Evolutionary conservation across 2,113 vertebrate species (phyloP).

Genomic region (Dendrocopos noguchii): DNA sequence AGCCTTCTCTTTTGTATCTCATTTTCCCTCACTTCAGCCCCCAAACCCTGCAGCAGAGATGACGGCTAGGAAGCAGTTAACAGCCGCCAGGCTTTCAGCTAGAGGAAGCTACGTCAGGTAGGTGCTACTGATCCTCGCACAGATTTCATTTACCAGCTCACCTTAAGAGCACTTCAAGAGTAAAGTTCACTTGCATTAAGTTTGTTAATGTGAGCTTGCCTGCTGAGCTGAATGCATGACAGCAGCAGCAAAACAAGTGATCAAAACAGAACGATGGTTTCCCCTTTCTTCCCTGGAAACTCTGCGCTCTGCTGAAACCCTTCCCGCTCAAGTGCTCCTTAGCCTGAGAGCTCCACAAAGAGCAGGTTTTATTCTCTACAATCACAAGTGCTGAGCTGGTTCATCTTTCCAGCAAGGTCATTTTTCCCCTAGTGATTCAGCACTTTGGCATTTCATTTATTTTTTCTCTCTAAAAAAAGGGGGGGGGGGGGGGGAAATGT

Average conservation of each 20-base stretch:
- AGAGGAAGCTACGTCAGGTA: background rate
- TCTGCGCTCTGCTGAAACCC: background rate
- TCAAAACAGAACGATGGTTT: background rate
- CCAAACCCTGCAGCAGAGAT: background rate
- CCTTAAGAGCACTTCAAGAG: background rate
- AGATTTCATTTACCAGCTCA: background rate
- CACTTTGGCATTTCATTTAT: background rate
- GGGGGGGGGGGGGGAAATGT: background rate
- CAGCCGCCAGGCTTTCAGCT: background rate
- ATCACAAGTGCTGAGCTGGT: background rate
- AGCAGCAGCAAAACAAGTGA: background rate
- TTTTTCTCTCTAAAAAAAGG: background rate
- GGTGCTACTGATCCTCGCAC: background rate
- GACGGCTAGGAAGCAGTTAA: background rate
- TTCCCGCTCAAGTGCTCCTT: background rate
- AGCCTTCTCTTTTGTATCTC: background rate
- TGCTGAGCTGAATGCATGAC: background rate
- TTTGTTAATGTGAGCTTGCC: background rate
- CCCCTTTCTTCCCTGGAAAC: background rate
- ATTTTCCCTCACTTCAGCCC: background rate
- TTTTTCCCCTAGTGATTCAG: background rate
- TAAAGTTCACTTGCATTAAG: background rate
- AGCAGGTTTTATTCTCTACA: slow-evolving; percentile 7
- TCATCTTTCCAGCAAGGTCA: slow-evolving; percentile 20
- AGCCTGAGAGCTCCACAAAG: slow-evolving; percentile 15